Percentiles rank a stretch among this genome's conserved stretches.
phyloP scores from a whole-genome alignment of 2,888 invertebrate genomes.

The Pelosia muscerda region DNA sequence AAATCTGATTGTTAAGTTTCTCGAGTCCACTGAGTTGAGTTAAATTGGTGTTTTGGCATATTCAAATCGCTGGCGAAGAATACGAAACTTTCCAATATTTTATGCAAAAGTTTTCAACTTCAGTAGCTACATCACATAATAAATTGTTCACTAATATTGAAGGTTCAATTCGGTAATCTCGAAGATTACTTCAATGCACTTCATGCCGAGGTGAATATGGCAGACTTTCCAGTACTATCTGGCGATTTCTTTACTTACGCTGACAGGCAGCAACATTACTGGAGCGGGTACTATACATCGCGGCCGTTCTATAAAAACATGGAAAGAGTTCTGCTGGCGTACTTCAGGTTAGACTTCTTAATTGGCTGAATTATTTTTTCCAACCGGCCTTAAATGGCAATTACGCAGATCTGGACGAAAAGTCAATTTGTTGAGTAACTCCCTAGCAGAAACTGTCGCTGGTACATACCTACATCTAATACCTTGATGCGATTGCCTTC shows the following conservation, averaged over 20 bases:
- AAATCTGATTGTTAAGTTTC: no score
- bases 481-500: neutral
- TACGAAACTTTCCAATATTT: no score
- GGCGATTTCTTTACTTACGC: slow-evolving; percentile 99
- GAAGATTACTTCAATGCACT: slow-evolving; percentile 95
- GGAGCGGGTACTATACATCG: slow-evolving; percentile 98
- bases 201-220: slow-evolving; percentile 83
- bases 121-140: no score
- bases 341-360: slow-evolving; percentile 86
- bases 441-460: neutral
- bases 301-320: slow-evolving; percentile 97
- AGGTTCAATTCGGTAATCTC: slow-evolving; percentile 96
- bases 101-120: neutral
- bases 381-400: neutral
- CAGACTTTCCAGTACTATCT: slow-evolving; percentile 92
- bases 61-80: no score
- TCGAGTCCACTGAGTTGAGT: no score
- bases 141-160: slow-evolving; percentile 1
- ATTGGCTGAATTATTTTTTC: neutral
- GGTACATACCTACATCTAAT: no score
- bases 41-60: no score
- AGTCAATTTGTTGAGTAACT: neutral
- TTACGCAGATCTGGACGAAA: neutral
- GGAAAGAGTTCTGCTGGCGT: slow-evolving; percentile 94
- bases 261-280: slow-evolving; percentile 97